Percentiles rank a stretch among this genome's conserved stretches.
Evolutionary conservation across 2,888 invertebrate species (phyloP).

Genomic region (Temnothorax ravouxi): DNA sequence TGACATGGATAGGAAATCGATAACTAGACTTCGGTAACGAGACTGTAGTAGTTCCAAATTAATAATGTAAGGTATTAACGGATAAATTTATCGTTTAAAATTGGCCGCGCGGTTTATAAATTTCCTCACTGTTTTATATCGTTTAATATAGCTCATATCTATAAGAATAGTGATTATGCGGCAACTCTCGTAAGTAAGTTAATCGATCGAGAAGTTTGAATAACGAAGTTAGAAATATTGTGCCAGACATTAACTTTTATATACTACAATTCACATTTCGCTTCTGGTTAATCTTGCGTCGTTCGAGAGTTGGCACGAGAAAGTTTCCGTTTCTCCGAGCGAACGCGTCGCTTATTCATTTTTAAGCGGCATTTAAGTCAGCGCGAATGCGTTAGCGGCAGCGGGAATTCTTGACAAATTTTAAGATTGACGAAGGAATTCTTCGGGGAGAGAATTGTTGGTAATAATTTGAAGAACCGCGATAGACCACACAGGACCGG

Average conservation of each 20-base stretch:
- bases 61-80: neutral
- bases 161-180: neutral
- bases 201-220: slow-evolving; percentile 18
- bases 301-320: slow-evolving; percentile 42
- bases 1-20: slow-evolving; percentile 8
- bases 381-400: slow-evolving; percentile 38
- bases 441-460: slow-evolving; percentile 59
- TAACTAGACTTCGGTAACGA: neutral
- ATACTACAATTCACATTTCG: slow-evolving; percentile 19
- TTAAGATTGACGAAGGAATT: slow-evolving; percentile 74
- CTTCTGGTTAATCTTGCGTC: slow-evolving; percentile 41
- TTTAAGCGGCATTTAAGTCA: slow-evolving; percentile 41
- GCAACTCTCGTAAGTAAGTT: neutral
- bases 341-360: slow-evolving; percentile 47
- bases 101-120: neutral
- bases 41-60: neutral
- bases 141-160: neutral
- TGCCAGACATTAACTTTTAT: neutral
- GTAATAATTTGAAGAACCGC: slow-evolving; percentile 75
- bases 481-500: slow-evolving; percentile 76
- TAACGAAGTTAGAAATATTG: neutral
- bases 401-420: slow-evolving; percentile 70
- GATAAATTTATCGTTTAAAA: slow-evolving; percentile 7
- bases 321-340: slow-evolving; percentile 16
- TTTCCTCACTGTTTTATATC: neutral